Evolutionary conservation across 2,888 invertebrate genomes (phyloP), one percentile per base, ranked within the genome.

Genomic region (Anthrax anthrax): DNA sequence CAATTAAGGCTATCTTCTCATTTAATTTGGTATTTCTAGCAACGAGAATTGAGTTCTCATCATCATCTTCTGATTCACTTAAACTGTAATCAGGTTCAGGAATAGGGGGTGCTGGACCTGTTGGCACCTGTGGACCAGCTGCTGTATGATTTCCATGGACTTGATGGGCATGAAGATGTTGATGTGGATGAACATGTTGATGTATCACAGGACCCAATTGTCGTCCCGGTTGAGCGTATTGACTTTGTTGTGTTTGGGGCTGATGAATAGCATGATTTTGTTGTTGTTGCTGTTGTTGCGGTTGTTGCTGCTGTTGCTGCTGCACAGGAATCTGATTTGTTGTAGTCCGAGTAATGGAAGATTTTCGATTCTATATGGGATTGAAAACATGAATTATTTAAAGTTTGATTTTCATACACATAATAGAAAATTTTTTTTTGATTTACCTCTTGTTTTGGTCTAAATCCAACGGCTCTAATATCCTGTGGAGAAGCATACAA

Each of bases 11-110:
- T 57, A 65, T 76, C 57, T 72, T 72, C 63, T 72, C 77, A 58
- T 73, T 76, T 27, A 72, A 64, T 49, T 73, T 70, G 13, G 72
- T 67, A 52, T 68, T 69, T 46, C 65, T 59, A 4, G 69, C 68
- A 43, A 69, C 66, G 39, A 68, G 55, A 49, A 69, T 67, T 1
- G 69, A 69, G 48, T 68, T 69, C 49, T 75, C 75, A 50, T 74
- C 75, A 48, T 79, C 83, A 58, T 88, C 89, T 58, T 88, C 89
- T 0, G 85, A 85, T 62, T 87, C 88, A 52, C 85, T 87, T 68
- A 88, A 78, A 64, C 88, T 88, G 70, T 90, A 90, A 67, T 90
- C 90, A 0, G 90, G 90, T 60, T 90, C 90, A 0, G 90, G 90
- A 55, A 90, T 90, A n/a, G 87, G 84, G 10, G 90, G 83, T 1